phyloP scores from a whole-genome alignment of 2,797 vertebrate genomes.

The Clarias pachynema region DNA sequence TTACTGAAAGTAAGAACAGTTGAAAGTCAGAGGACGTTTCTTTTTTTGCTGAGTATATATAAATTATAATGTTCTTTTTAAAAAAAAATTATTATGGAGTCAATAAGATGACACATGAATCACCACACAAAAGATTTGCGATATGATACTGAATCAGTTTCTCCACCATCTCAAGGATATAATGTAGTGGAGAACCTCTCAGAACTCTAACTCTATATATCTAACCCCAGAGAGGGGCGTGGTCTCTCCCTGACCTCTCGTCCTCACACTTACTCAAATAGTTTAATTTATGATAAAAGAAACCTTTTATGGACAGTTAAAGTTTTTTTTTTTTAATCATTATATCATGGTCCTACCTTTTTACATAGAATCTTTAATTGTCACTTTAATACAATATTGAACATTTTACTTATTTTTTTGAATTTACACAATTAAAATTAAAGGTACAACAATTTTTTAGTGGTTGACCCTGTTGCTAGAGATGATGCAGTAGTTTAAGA shows the following conservation, averaged over 20 bases:
- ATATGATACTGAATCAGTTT: too few species aligned
- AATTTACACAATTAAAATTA: not conserved
- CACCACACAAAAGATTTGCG: too few species aligned
- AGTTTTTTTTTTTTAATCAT: not conserved
- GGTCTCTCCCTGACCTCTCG: not conserved
- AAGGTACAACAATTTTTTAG: too few species aligned
- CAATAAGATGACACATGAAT: too few species aligned
- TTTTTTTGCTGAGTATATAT: too few species aligned
- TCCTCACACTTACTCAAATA: not conserved
- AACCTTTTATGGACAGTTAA: not conserved
- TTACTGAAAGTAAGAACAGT: too few species aligned
- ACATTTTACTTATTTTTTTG: not conserved
- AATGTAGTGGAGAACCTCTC: not conserved
- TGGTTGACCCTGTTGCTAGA: too few species aligned
- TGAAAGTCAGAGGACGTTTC: too few species aligned
- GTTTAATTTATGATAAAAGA: not conserved
- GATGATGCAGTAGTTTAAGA: too few species aligned
- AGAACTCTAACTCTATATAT: not conserved
- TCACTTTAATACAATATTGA: not conserved
- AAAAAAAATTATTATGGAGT: too few species aligned
- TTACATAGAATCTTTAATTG: not conserved
- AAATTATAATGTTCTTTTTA: too few species aligned
- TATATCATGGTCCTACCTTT: not conserved
- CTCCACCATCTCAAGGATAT: not conserved
- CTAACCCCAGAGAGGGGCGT: not conserved